Percentiles rank a stretch among this genome's conserved stretches.
Conservation (phyloP, 2,797 vertebrate genomes). For the Phrynocephalus vlangalii region DNA sequence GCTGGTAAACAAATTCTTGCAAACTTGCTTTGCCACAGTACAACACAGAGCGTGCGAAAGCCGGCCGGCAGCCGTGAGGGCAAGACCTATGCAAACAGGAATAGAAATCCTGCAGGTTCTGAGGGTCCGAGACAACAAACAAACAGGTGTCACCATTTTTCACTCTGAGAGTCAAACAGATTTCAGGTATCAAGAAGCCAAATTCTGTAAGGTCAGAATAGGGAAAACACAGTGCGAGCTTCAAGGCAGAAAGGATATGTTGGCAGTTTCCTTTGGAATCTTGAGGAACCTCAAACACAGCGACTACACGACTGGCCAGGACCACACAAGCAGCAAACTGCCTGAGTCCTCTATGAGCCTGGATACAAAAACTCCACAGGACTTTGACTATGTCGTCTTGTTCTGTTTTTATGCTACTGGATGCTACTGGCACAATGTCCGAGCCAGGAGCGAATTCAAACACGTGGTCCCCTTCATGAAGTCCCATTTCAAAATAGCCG, state of each 20-base stretch:
- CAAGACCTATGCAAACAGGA: conserved; percentile 73
- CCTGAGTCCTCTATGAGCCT: conserved; percentile 79
- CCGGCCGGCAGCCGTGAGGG: conserved; percentile 68
- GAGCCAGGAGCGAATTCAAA: conserved; percentile 77
- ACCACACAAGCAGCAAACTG: conserved; percentile 88
- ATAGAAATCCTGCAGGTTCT: conserved; percentile 83
- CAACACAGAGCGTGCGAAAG: conserved; percentile 67
- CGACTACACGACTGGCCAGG: conserved; percentile 81
- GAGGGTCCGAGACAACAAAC: conserved; percentile 84
- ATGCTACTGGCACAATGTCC: conserved; percentile 62
- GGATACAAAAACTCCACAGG: conserved; percentile 89
- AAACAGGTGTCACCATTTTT: conserved; percentile 76
- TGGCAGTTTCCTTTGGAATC: conserved; percentile 75
- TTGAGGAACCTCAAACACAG: conserved; percentile 82
- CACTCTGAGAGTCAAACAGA: conserved; percentile 85
- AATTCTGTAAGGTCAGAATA: conserved; percentile 83
- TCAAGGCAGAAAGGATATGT: conserved; percentile 81
- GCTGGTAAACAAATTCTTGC: conserved; percentile 85
- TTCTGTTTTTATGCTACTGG: conserved; percentile 56
- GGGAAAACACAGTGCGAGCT: conserved; percentile 80
- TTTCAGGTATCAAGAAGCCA: conserved; percentile 83
- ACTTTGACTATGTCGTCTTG: conserved; percentile 78
- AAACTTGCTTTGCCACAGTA: conserved; percentile 74
- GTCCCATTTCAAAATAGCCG: conserved; percentile 97
- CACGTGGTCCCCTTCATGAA: conserved; percentile 80